A percentile compares a stretch with the other conserved stretches of the same genome.
Evolutionary conservation across 2,888 invertebrate genomes (phyloP).

Genomic region (Diarsia brunnea): DNA sequence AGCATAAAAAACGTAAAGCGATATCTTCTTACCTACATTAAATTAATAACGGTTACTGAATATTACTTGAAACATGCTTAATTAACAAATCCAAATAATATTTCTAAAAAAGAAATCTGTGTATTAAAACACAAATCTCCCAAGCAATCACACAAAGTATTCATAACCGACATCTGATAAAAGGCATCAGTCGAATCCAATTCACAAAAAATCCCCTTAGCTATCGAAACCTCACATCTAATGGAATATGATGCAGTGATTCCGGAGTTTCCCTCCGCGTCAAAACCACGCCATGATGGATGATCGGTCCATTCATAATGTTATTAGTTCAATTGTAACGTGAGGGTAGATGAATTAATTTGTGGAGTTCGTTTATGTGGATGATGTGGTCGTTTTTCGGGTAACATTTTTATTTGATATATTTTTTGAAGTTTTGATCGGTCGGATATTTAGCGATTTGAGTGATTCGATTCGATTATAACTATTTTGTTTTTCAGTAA

Average conservation of each 20-base stretch:
- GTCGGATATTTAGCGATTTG: no score
- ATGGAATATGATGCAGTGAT: slow-evolving; percentile 78
- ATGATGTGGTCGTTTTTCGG: slow-evolving; percentile 47
- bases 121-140: neutral
- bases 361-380: slow-evolving; percentile 44
- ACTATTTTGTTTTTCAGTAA: neutral
- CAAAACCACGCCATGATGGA: slow-evolving; percentile 72
- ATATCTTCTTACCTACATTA: neutral
- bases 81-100: neutral
- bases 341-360: slow-evolving; percentile 66
- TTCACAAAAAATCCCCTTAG: slow-evolving; percentile 42
- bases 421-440: slow-evolving; percentile 1
- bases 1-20: neutral
- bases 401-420: slow-evolving; percentile 35
- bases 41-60: neutral
- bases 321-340: slow-evolving; percentile 74
- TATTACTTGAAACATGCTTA: neutral
- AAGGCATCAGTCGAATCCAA: slow-evolving; percentile 31
- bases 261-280: slow-evolving; percentile 64
- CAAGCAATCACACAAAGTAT: slow-evolving; percentile 7
- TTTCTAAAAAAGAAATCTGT: neutral
- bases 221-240: slow-evolving; percentile 57
- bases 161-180: slow-evolving; percentile 12
- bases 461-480: neutral
- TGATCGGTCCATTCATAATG: slow-evolving; percentile 73